Evolutionary conservation across 2,888 invertebrate genomes (phyloP).

Genomic region (Diarsia brunnea): DNA sequence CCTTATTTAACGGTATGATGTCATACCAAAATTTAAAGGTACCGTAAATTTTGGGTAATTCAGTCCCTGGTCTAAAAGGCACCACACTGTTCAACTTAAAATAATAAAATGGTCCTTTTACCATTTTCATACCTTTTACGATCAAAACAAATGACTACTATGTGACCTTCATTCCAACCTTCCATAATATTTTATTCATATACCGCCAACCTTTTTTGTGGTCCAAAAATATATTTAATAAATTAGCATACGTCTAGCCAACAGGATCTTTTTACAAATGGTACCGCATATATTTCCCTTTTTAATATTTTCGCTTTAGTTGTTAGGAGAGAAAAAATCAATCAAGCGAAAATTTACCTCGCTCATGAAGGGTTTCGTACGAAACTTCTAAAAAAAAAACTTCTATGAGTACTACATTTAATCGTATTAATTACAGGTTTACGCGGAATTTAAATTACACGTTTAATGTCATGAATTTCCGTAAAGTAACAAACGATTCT

Average conservation of each 20-base stretch:
- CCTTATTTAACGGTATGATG: too few species aligned
- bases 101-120: not conserved
- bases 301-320: slow-evolving; percentile 16
- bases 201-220: not conserved
- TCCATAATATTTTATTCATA: slow-evolving; percentile 25
- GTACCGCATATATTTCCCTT: slow-evolving; percentile 16
- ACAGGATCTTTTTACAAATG: slow-evolving; percentile 28
- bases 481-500: too few species aligned
- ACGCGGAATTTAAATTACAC: too few species aligned
- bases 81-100: not conserved
- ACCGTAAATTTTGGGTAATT: too few species aligned
- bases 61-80: too few species aligned
- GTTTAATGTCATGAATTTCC: too few species aligned
- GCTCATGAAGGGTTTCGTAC: not conserved
- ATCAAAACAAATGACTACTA: slow-evolving; percentile 18
- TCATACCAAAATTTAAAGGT: too few species aligned
- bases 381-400: too few species aligned
- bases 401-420: too few species aligned
- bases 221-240: slow-evolving; percentile 24
- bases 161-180: not conserved
- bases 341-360: not conserved
- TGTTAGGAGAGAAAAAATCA: not conserved
- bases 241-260: slow-evolving; percentile 29
- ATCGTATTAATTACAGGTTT: too few species aligned
- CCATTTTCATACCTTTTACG: not conserved